These are phyloP conservation scores for Drosophila sulfurigaster DNA, from an alignment of 1,140 invertebrate genomes.

Conservation along the genomic window DNA sequence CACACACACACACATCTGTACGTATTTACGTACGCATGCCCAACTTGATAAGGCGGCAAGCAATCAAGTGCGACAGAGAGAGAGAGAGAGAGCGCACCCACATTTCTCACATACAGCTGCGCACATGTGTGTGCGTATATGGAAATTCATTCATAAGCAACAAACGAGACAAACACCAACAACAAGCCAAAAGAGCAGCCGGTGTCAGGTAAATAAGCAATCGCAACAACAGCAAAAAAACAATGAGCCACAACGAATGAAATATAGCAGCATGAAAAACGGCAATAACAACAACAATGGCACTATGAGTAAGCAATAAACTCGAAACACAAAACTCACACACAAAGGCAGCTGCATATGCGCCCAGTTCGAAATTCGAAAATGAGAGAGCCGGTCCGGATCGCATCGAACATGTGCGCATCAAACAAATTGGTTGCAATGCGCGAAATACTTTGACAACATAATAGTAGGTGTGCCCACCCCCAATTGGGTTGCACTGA, in stretches of 20 bases:
- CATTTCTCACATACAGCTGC: slow-evolving; percentile 22
- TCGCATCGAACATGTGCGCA: slow-evolving; percentile 16
- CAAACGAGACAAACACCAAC: slow-evolving; percentile 40
- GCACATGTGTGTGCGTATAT: background rate
- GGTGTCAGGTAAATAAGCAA: slow-evolving; percentile 67
- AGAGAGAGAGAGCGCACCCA: slow-evolving; percentile 42
- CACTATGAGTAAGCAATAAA: slow-evolving; percentile 61
- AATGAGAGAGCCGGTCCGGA: slow-evolving; percentile 35
- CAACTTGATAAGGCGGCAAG: background rate
- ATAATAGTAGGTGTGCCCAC: slow-evolving; percentile 7
- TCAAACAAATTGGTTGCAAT: background rate
- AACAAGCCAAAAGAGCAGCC: slow-evolving; percentile 60
- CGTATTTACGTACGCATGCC: slow-evolving; percentile 2
- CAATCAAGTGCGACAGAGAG: background rate
- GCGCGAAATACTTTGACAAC: background rate
- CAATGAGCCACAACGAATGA: slow-evolving; percentile 38
- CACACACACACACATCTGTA: slow-evolving; percentile 38
- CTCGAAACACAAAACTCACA: slow-evolving; percentile 21
- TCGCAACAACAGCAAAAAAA: slow-evolving; percentile 35
- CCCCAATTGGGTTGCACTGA: background rate
- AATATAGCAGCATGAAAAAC: slow-evolving; percentile 21
- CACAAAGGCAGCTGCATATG: slow-evolving; percentile 25
- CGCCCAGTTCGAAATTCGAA: slow-evolving; percentile 65
- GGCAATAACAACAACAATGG: slow-evolving; percentile 41
- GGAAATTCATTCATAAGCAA: slow-evolving; percentile 67